Evolutionary conservation across 2,113 vertebrate genomes (phyloP).

Genomic region (Crotalus tigris): DNA sequence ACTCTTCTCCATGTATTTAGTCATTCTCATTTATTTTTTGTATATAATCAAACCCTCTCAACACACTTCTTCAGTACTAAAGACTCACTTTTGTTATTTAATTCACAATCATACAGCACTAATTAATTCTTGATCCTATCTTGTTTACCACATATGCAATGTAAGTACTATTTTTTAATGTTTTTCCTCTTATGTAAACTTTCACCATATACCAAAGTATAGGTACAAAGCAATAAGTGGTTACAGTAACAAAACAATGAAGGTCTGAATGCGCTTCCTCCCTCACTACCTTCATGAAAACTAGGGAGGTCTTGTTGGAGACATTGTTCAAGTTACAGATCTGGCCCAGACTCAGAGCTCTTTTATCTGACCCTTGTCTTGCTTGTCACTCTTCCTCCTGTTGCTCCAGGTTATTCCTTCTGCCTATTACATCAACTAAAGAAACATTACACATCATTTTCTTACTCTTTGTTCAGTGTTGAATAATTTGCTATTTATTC

Average conservation of each 20-base stretch:
- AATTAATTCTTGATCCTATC: not conserved
- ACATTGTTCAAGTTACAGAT: not conserved
- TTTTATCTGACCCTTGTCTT: not conserved
- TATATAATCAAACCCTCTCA: not conserved
- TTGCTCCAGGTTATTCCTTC: not conserved
- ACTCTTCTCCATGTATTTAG: not conserved
- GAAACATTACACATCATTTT: not conserved
- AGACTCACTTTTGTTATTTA: not conserved
- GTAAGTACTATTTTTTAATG: not conserved
- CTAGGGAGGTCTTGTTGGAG: not conserved
- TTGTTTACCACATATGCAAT: not conserved
- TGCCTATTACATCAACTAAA: not conserved
- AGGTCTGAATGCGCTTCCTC: not conserved
- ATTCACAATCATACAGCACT: not conserved
- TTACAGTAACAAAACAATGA: not conserved
- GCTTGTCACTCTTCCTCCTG: not conserved
- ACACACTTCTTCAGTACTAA: not conserved
- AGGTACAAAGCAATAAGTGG: not conserved
- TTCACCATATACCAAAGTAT: not conserved
- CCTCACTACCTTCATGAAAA: not conserved
- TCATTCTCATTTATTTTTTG: not conserved
- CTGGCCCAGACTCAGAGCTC: not conserved
- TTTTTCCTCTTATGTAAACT: not conserved
- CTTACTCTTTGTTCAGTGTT: not conserved
- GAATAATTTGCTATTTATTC: not conserved